Base-by-base conservation (phyloP, 2,797 vertebrate genomes). In the Eurystomus glaucurus region DNA sequence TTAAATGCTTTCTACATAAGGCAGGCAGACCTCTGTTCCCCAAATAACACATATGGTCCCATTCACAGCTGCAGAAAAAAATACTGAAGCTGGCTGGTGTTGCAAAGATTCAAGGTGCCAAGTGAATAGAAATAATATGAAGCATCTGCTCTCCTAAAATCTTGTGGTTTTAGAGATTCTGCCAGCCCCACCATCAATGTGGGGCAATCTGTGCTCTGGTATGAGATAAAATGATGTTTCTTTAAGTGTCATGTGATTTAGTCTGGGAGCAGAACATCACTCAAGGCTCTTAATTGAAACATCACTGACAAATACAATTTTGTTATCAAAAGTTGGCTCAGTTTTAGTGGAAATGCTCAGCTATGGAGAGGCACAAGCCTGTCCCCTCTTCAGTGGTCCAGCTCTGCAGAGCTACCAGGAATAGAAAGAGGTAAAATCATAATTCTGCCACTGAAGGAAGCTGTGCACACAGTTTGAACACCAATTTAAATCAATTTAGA, bases 401-500 rank as follows among this genome's bases (percentile, higher is more conserved):
- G 15, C 35, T 88, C 66, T 68, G 50, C 50, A 85, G 69, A 78
- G 43, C 33, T 43, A 58, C 1, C 5, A 82, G 43, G 45, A 91
- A 83, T 2, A 66, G 33, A 23, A 77, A 85, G 60, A 92, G 37
- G 64, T 77, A 88, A 85, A 92, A 83, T 80, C 78, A 71, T 69
- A 64, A 41, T 74, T 71, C 37, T 90, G 25, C 35, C 84, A 89
- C 37, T 23, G 45, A 92, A 93, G 58, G 52, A 83, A 85, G 57
- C 33, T 5, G 0, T 25, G 41, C 66, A 78, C 54, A 55, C 62
- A 83, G 75, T 85, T 95, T 85, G 68, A 97, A 85, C 68, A 83
- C 39, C 31, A 77, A 74, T 89, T 91, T 87, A 93, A 83, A 85
- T 77, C 64, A 80, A 90, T 91, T 90, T 64, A 93, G 62, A 75